phyloP scores from a whole-genome alignment of 2,797 vertebrate species.

The Fratercula arctica region DNA sequence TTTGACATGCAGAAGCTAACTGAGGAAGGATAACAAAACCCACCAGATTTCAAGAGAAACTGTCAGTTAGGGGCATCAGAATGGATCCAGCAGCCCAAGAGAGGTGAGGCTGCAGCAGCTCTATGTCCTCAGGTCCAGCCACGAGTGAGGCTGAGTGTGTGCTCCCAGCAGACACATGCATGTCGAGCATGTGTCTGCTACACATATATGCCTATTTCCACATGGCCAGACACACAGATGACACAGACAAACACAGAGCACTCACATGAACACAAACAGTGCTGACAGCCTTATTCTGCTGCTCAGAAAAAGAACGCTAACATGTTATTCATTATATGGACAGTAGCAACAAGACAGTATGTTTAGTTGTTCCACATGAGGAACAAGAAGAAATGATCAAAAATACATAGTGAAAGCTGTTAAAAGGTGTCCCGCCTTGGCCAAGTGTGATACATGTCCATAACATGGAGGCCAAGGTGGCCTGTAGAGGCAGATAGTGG shows the following conservation, averaged over 20 bases:
- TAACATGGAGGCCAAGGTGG: background rate
- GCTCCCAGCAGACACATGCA: background rate
- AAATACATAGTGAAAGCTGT: background rate
- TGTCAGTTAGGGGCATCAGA: background rate
- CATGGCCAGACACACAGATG: background rate
- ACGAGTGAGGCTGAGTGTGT: background rate
- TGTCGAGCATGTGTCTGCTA: background rate
- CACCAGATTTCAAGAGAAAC: background rate
- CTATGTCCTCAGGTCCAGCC: background rate
- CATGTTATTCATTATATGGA: background rate
- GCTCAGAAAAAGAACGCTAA: background rate
- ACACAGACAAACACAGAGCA: background rate
- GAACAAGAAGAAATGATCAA: background rate
- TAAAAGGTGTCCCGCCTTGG: background rate
- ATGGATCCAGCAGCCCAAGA: background rate
- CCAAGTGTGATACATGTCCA: background rate
- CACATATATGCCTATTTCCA: background rate
- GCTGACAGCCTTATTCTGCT: background rate
- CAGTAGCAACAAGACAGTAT: background rate
- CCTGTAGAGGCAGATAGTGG: background rate
- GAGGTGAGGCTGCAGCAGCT: background rate
- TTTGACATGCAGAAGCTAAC: background rate
- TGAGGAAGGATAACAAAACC: background rate
- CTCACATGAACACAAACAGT: background rate
- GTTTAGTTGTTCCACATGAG: background rate